A percentile compares a stretch with the other conserved stretches of the same genome.
Evolutionary conservation across 2,113 vertebrate genomes (phyloP).

Genomic region (Thamnophis sirtalis): DNA sequence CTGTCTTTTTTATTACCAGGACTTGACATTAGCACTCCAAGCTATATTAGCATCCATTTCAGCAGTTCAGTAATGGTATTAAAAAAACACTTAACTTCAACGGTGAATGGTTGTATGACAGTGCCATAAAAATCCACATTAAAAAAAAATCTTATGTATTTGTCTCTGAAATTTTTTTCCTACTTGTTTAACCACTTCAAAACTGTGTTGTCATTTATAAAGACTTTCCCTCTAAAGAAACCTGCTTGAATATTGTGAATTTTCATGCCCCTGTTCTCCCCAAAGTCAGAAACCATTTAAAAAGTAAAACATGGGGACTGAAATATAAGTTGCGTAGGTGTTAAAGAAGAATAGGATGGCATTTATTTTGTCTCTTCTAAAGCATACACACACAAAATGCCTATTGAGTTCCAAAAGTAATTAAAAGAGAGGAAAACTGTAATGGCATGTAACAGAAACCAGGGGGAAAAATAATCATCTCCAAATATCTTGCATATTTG

Average conservation of each 20-base stretch:
- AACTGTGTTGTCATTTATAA: constrained; percentile 61
- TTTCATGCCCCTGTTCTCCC: not conserved
- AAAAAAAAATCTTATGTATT: constrained; percentile 75
- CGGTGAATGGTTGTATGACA: constrained; percentile 82
- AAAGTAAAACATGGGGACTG: constrained; percentile 26
- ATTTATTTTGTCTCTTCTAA: constrained; percentile 35
- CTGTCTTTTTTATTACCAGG: constrained; percentile 85
- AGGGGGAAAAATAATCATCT: constrained; percentile 61
- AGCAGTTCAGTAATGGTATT: constrained; percentile 81
- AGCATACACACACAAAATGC: not conserved
- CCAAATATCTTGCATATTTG: constrained; percentile 55
- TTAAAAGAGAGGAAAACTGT: constrained; percentile 37
- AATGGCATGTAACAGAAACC: not conserved
- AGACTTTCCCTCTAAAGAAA: constrained; percentile 37
- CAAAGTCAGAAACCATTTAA: constrained; percentile 3
- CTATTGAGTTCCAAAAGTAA: constrained; percentile 11
- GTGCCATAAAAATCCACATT: constrained; percentile 80
- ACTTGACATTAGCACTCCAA: constrained; percentile 85
- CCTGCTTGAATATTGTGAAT: constrained; percentile 12
- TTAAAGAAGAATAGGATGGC: constrained; percentile 40
- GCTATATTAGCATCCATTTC: constrained; percentile 83
- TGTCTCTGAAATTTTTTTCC: constrained; percentile 72
- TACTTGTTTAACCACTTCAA: constrained; percentile 77
- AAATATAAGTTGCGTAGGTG: constrained; percentile 27
- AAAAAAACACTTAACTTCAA: constrained; percentile 87